A percentile compares a stretch with the other conserved stretches of the same genome.
Evolutionary conservation across 2,113 vertebrate genomes (phyloP).

Genomic region (Perognathus longimembris): DNA sequence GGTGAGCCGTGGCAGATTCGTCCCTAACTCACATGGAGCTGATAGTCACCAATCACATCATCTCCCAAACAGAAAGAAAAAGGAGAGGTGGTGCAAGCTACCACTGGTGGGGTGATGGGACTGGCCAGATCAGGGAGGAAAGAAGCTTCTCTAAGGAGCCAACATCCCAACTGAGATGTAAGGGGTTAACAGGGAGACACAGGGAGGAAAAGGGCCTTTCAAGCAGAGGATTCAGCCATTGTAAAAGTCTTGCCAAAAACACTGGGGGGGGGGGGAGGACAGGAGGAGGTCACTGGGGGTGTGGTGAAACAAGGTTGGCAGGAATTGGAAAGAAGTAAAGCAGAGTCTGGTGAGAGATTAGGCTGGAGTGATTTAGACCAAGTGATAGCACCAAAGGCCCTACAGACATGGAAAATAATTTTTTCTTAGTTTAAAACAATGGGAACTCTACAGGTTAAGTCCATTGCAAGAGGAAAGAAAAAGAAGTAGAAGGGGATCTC

Average conservation of each 20-base stretch:
- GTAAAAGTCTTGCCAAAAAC: background rate
- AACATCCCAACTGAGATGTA: background rate
- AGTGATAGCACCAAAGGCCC: background rate
- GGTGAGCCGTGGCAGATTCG: background rate
- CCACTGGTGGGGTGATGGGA: no score
- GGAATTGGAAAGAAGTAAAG: background rate
- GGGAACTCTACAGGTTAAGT: background rate
- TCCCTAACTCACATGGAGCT: background rate
- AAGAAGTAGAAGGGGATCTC: background rate
- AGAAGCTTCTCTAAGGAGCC: background rate
- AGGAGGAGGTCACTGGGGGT: background rate
- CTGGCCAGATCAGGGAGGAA: background rate
- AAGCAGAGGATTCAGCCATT: background rate
- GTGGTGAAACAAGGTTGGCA: background rate
- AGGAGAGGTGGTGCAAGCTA: background rate
- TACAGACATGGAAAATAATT: background rate
- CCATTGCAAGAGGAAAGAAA: background rate
- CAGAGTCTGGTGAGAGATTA: background rate
- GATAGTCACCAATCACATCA: background rate
- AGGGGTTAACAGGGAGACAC: background rate
- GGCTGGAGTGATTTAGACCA: background rate
- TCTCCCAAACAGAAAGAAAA: background rate
- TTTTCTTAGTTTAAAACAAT: slow-evolving; percentile 43
- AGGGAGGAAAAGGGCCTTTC: background rate
- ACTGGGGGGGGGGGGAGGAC: background rate